Percentiles rank a stretch among this genome's conserved stretches.
phyloP scores from a whole-genome alignment of 2,113 vertebrate species.

The Sinocyclocheilus maitianheensis region DNA sequence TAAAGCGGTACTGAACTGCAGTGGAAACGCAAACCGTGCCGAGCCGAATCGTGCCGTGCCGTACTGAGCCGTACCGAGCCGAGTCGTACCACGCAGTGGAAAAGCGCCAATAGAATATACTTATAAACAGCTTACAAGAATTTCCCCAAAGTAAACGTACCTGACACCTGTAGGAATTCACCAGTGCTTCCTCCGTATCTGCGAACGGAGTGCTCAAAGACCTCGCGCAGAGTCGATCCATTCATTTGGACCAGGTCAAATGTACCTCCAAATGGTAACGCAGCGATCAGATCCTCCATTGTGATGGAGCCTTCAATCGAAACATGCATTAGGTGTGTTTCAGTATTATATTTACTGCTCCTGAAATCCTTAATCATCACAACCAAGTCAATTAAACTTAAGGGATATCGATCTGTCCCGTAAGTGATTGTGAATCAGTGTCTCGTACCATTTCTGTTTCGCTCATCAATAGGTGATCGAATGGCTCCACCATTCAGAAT shows the following conservation, averaged over 20 bases:
- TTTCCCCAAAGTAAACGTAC: constrained; percentile 64
- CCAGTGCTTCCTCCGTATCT: constrained; percentile 81
- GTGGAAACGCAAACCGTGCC: no score
- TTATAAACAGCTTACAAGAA: neutral
- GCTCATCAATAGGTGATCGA: constrained; percentile 84
- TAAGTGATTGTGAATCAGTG: neutral
- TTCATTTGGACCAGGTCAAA: constrained; percentile 84
- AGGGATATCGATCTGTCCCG: neutral
- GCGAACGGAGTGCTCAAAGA: constrained; percentile 83
- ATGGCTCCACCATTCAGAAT: constrained; percentile 86
- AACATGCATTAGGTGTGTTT: neutral
- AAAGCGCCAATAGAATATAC: no score
- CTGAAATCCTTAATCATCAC: neutral
- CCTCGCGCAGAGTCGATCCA: constrained; percentile 83
- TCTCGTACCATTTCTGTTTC: constrained; percentile 76
- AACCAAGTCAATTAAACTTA: neutral
- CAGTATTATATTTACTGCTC: neutral
- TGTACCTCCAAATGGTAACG: constrained; percentile 90
- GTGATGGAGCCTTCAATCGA: constrained; percentile 83
- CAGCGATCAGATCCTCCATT: constrained; percentile 84
- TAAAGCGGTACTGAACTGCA: no score
- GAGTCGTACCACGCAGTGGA: no score
- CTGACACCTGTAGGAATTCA: constrained; percentile 92
- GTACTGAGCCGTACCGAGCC: no score
- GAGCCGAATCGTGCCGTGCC: no score